Evolutionary conservation across 2,888 invertebrate genomes (phyloP), one percentile per base, ranked within the genome.

Genomic region (Eristalinus sepulchralis): DNA sequence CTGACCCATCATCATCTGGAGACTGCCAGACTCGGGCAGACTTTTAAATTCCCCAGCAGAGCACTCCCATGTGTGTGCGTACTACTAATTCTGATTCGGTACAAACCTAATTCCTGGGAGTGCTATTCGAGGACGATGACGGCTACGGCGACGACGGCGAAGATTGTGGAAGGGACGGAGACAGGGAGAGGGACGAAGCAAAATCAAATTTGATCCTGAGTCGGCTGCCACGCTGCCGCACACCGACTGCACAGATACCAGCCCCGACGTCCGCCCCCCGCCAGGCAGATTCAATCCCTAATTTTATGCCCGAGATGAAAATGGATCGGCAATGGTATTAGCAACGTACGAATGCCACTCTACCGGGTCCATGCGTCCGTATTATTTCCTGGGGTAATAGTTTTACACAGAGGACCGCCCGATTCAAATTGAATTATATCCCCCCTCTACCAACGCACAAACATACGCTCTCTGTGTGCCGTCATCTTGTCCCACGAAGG

Each of bases 21-120:
- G 24, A 57, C 31, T 68, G 47, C 47, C 47, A 47, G 47, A 47
- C 53, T 62, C 34, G 2, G 47, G 11, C 33, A 22, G 47, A 53
- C 71, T 59, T 71, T 78, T 64, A 78, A 78, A 78, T 57, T 78
- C 55, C 17, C 31, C 33, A 13, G 57, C 24, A 57, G 55, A 6
- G 55, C 17, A 68, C 17, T 24, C 60, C 47, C 20, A 13, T 55
- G 33, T 86, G 85, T 86, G 78, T 81, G 47, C 68, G 79, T 81
- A 57, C 60, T 77, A 73, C 85, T 82, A 82, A 86, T 82, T 75
- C 83, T 82, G 78, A 86, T 82, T 75, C 83, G 75, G 75, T 33
- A 82, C 78, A 86, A 82, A 86, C 82, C 86, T 82, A 83, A 86
- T 78, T 83, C 86, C 86, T 81, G 63, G 64, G 85, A 85, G 85